Evolutionary conservation across 2,113 vertebrate species (phyloP), one percentile per base, ranked within the genome.

Genomic region (Callionymus lyra): DNA sequence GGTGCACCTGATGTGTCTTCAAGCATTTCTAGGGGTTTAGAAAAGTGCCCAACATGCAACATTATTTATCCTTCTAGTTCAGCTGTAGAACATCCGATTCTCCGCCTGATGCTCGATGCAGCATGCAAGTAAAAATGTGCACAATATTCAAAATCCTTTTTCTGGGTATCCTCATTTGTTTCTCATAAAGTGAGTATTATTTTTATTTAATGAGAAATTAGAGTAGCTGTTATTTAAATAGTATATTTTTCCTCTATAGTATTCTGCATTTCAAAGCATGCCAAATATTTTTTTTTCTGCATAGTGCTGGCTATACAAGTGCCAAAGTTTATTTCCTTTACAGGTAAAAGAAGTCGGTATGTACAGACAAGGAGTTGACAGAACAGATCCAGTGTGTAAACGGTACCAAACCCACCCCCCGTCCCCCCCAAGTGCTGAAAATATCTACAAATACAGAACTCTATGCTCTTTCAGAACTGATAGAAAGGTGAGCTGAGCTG

Each of bases 221-320:
- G 59, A 70, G 76, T 70, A 77, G 65, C 82, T 75, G 75, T 72
- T 60, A 53, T 67, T 63, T 39, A 52, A 52, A 63, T 52, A 50
- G 50, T 68, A 69, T 65, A 54, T 65, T 77, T n/a, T 72, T 82
- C 56, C 54, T 83, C 78, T 87, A 87, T 76, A 82, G 65, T 81
- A 46, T 76, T 85, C 70, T 83, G 84, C 84, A 87, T 86, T 82
- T 87, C 78, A 82, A 81, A 86, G 84, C 87, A 87, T 87, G 86
- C 87, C 80, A 83, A 79, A 79, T 56, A 81, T 72, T 74, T 31
- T 41, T 55, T 47, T 75, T 75, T 82, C 83, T 87, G 86, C 82
- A 88, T 88, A 87, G 85, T 84, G 82, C 81, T 70, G 80, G 80
- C 82, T 86, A 84, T 82, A 85, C 51, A 44, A 68, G 77, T 77